Evolutionary conservation across 2,888 invertebrate species (phyloP), one percentile per base, ranked within the genome.

Genomic region (Hipparchia semele): DNA sequence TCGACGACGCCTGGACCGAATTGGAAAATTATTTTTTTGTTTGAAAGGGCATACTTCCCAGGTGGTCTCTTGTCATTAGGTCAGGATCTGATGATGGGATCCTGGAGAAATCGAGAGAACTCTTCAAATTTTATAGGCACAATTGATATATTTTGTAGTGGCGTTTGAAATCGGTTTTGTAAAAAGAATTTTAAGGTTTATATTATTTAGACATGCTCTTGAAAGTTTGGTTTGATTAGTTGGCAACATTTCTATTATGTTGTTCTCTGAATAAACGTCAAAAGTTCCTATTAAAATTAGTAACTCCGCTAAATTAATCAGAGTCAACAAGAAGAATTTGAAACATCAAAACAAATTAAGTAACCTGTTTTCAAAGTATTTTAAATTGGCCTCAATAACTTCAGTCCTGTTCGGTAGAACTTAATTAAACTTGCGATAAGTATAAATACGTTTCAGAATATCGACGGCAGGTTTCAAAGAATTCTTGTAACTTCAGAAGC

Each of bases 351-450:
- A 51, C 65, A 53, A 53, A 62, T 62, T 62, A n/a, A n/a, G n/a
- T n/a, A 62, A 62, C 62, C 62, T 49, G 62, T 62, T 62, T 49
- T 49, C 62, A 51, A 65, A 65, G 65, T 65, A 65, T 65, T 65
- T 65, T 65, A 65, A 65, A 13, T 65, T 65, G 53, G 51, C 53
- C 53, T 65, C 33, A 65, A 65, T 53, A 65, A 53, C 65, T 65
- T 65, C 62, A 53, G 51, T 51, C 64, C 51, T 65, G 51, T 65
- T 65, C 6, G 6, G 23, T 23, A 53, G 51, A 65, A 62, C 62
- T 62, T 62, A 62, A 62, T 62, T 62, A 62, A 65, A 65, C 23
- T 65, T 65, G 65, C 65, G 59, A 8, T 59, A 59, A 59, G 39
- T 49, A 6, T 49, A 53, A 53, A 51, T 65, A 65, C 23, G 53